A percentile compares a stretch with the other conserved stretches of the same genome.
These are phyloP conservation scores for Orchestia grillus DNA, from an alignment of 1,140 invertebrate species.

Conservation along the genomic window DNA sequence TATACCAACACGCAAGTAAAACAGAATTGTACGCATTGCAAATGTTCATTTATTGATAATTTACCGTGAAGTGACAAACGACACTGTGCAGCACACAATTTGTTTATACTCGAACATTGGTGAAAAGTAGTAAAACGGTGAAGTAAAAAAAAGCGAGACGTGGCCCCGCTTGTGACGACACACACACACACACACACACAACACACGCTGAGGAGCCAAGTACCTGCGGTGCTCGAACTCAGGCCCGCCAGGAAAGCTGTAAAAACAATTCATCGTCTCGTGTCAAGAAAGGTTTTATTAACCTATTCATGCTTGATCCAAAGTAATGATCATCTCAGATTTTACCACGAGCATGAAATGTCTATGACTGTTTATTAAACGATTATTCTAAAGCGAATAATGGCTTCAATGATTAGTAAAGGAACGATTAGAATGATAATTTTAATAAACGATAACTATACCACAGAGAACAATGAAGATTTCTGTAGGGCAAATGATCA, in stretches of 20 bases:
- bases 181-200: not conserved
- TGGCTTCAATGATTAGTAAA: too few species aligned
- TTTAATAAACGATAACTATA: too few species aligned
- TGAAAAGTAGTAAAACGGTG: too few species aligned
- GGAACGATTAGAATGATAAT: too few species aligned
- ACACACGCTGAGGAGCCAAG: not conserved
- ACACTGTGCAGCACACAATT: not conserved
- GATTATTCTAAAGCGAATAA: too few species aligned
- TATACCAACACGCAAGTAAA: too few species aligned
- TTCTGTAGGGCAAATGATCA: too few species aligned
- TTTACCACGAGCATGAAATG: not conserved
- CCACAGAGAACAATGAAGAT: too few species aligned
- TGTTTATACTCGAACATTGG: too few species aligned
- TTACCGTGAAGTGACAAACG: not conserved
- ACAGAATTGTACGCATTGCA: too few species aligned
- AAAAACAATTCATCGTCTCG: not conserved
- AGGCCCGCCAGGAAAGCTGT: constrained; percentile 47
- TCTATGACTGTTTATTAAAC: too few species aligned
- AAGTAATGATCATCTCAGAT: not conserved
- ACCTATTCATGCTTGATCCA: not conserved
- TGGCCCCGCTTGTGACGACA: not conserved
- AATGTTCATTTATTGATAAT: not conserved
- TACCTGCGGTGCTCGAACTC: constrained; percentile 15
- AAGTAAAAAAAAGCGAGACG: too few species aligned
- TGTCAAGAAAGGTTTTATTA: not conserved